Evolutionary conservation across 1,140 invertebrate species (phyloP).

Genomic region (Temnothorax longispinosus): DNA sequence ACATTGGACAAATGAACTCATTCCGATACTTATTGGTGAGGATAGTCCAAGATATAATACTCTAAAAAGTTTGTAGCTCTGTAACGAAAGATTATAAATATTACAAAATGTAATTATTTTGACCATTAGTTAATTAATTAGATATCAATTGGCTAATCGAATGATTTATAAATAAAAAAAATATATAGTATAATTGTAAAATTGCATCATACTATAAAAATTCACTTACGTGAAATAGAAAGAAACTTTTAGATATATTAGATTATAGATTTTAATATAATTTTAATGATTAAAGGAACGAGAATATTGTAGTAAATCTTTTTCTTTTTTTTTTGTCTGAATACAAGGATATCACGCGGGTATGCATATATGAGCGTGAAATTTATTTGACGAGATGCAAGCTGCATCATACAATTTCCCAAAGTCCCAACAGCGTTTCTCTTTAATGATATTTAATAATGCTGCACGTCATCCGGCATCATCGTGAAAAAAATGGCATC

Average conservation of each 20-base stretch:
- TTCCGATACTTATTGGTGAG: neutral
- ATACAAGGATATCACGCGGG: neutral
- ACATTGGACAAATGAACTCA: slow-evolving; percentile 20
- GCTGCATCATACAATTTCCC: neutral
- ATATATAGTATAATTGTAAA: neutral
- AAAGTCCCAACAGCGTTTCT: slow-evolving; percentile 49
- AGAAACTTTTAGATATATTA: neutral
- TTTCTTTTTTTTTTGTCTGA: neutral
- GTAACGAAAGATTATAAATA: neutral
- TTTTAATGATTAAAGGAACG: neutral
- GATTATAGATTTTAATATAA: slow-evolving; percentile 11
- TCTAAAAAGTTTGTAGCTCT: neutral
- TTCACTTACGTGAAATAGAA: neutral
- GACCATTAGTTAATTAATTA: neutral
- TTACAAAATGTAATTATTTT: neutral
- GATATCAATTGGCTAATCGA: neutral
- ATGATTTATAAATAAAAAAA: neutral
- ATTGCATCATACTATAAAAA: neutral
- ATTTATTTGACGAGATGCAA: slow-evolving; percentile 21
- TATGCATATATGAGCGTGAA: neutral
- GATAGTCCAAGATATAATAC: neutral
- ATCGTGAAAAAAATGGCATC: slow-evolving; percentile 37
- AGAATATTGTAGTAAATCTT: neutral
- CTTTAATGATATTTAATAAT: slow-evolving; percentile 71
- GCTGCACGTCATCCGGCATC: slow-evolving; percentile 30